These are phyloP conservation scores for Trochalopteron elliotii DNA, from an alignment of 2,113 vertebrate genomes.

Conservation along the genomic window DNA sequence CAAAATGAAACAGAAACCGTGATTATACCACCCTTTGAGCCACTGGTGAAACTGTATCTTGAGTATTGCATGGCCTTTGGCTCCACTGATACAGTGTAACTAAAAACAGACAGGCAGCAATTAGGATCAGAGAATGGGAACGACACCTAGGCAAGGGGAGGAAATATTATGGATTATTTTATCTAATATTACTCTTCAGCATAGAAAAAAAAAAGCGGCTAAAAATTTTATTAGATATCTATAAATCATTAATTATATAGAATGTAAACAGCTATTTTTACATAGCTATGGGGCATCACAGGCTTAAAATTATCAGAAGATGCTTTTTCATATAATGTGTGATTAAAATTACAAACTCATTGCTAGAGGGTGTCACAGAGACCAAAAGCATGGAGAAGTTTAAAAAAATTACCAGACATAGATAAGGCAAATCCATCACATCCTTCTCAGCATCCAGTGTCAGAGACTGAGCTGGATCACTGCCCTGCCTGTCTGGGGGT, in stretches of 20 bases:
- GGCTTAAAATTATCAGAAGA: neutral
- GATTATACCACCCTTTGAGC: neutral
- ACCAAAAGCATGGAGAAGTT: neutral
- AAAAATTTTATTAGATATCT: neutral
- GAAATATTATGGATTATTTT: neutral
- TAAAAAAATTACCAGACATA: neutral
- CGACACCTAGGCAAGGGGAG: neutral
- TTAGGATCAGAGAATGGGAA: neutral
- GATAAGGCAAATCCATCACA: neutral
- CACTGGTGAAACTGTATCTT: neutral
- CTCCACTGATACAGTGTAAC: neutral
- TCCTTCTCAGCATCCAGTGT: neutral
- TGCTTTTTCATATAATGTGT: neutral
- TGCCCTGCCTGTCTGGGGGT: fast-evolving
- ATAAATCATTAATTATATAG: neutral
- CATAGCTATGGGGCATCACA: fast-evolving
- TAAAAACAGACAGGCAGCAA: neutral
- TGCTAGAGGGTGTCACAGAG: neutral
- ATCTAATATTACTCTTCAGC: neutral
- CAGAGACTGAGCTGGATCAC: neutral
- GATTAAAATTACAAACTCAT: neutral
- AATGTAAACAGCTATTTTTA: neutral
- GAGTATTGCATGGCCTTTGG: neutral
- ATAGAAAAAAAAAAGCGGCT: neutral
- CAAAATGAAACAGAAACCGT: neutral